Base-by-base conservation (phyloP, 1,140 invertebrate species). In the Mesaphorura yosii region DNA sequence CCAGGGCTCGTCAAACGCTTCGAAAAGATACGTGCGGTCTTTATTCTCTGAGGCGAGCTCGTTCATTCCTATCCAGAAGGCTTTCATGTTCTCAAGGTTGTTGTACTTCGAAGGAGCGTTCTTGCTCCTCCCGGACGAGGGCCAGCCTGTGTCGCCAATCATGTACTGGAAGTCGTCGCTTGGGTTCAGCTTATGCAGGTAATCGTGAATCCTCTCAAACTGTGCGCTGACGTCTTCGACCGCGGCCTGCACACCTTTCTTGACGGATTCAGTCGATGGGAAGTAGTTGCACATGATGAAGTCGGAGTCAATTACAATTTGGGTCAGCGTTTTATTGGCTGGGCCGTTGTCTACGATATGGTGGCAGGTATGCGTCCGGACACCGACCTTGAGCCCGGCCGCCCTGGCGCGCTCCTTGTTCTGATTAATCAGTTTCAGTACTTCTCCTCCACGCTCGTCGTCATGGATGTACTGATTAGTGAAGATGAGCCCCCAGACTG, bases 401-500 rank as follows among this genome's bases (percentile, higher is more conserved):
- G 14, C n/a, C 2, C 17, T 4, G 2, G 54, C 54, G 2, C 34
- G 39, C 4, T 10, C 26, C 23, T 39, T 44, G 23, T 50, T 25
- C 7, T 46, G 6, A 46, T 20, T 6, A 17, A 56, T 44, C 19
- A 29, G 45, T 23, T 51, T 5, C n/a, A 46, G 27, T 17, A 56
- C 23, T 31, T 51, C 17, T 23, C 26, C 19, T 5, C 38, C 39
- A 5, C 17, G 34, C 3, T 17, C 38, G 3, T 23, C 14, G 31
- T 56, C 42, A 5, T 15, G 7, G 4, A 48, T 22, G 29, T 6
- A 27, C 20, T 56, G 47, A 26, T 46, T 51, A 28, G 34, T 51
- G 29, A 48, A 56, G 4, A 40, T 39, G 15, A 56, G n/a, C 2
- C 48, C 48, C 41, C 54, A 47, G n/a, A 56, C 54, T 1, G 54